Evolutionary conservation across 1,140 invertebrate species (phyloP).

Genomic region (Carposina sasakii): DNA sequence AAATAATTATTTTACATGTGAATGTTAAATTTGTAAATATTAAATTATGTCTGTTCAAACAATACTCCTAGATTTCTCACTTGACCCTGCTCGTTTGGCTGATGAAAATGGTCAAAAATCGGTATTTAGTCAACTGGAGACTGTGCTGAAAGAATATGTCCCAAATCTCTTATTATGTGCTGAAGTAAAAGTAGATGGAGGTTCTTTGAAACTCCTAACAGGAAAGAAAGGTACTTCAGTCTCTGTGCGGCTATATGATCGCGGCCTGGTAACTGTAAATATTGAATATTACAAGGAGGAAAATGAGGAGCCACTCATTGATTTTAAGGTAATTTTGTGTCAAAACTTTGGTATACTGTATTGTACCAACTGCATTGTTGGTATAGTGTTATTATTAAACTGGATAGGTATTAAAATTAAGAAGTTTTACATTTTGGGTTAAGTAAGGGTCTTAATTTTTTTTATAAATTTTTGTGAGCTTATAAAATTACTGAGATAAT

Average conservation of each 20-base stretch:
- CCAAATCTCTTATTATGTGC: constrained; percentile 77
- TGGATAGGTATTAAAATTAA: no score
- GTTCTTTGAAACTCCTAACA: constrained; percentile 78
- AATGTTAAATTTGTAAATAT: no score
- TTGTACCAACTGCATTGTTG: no score
- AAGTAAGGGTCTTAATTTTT: no score
- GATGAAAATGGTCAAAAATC: constrained; percentile 78
- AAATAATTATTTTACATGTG: no score
- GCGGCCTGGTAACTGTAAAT: constrained; percentile 84
- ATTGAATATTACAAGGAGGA: constrained; percentile 87
- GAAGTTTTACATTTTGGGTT: no score
- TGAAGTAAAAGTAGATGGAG: constrained; percentile 76
- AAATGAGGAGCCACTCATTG: constrained; percentile 79
- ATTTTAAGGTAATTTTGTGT: constrained; percentile 79
- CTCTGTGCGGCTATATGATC: constrained; percentile 80
- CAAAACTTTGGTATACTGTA: no score
- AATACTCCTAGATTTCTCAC: constrained; percentile 84
- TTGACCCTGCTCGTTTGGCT: constrained; percentile 78
- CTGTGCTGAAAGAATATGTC: constrained; percentile 79
- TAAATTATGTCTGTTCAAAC: constrained; percentile 84
- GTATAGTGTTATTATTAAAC: no score
- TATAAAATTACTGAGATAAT: no score
- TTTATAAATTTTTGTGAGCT: no score
- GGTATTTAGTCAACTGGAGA: constrained; percentile 78
- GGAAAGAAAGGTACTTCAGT: constrained; percentile 80